phyloP scores from a whole-genome alignment of 2,888 invertebrate species.

The Ormyrus nitidulus region DNA sequence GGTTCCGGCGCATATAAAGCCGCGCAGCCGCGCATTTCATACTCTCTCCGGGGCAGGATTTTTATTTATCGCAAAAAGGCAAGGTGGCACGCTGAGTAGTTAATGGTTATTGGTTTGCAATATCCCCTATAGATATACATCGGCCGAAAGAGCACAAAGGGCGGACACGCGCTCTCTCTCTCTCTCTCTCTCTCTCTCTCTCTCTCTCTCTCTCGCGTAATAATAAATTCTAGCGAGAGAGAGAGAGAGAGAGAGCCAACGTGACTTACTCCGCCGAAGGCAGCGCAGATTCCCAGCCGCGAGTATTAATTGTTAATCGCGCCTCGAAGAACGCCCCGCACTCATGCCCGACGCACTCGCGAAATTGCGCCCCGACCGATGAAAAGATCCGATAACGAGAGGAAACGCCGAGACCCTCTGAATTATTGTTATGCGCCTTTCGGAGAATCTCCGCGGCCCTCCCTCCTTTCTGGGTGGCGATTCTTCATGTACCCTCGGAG shows the following conservation, averaged over 20 bases:
- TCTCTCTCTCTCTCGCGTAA: slow-evolving; percentile 56
- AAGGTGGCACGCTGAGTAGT: slow-evolving; percentile 67
- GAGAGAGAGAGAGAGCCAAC: slow-evolving; percentile 59
- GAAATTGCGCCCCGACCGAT: slow-evolving; percentile 41
- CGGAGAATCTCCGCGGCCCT: not conserved
- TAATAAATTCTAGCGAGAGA: slow-evolving; percentile 68
- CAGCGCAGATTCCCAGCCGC: slow-evolving; percentile 27
- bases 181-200: not conserved
- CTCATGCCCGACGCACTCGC: slow-evolving; percentile 29
- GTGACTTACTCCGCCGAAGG: slow-evolving; percentile 67
- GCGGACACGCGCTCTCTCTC: slow-evolving; percentile 44
- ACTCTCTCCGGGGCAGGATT: slow-evolving; percentile 57
- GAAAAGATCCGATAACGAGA: slow-evolving; percentile 53
- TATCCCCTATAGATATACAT: slow-evolving; percentile 63
- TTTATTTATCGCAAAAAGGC: slow-evolving; percentile 71
- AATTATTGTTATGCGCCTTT: slow-evolving; percentile 34
- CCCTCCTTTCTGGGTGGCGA: not conserved
- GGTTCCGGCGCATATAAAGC: slow-evolving; percentile 54
- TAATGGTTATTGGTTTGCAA: slow-evolving; percentile 71
- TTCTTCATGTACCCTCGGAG: not conserved
- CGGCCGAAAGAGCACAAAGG: slow-evolving; percentile 50
- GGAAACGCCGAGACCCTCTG: slow-evolving; percentile 24
- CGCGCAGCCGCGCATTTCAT: not conserved
- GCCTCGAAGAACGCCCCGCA: slow-evolving; percentile 10
- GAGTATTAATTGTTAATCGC: slow-evolving; percentile 67